Percentiles rank a stretch among this genome's conserved stretches.
phyloP scores from a whole-genome alignment of 1,140 invertebrate species.

The Tigriopus japonicus region DNA sequence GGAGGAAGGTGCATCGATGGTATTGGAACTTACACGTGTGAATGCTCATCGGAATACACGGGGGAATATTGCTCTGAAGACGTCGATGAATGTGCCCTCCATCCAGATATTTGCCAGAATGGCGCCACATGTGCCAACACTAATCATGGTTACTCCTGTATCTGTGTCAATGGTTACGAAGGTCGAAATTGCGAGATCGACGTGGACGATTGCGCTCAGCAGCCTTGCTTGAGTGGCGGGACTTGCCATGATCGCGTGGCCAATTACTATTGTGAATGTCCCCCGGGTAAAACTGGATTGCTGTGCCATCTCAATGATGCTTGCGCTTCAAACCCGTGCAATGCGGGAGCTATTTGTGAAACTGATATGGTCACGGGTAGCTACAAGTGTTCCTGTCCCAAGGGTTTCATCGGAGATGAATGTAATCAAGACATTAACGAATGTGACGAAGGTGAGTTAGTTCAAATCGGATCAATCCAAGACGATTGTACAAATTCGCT shows the following conservation, averaged over 20 bases:
- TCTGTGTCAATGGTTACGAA: conserved; percentile 89
- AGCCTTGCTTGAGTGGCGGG: conserved; percentile 86
- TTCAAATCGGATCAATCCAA: too few species aligned
- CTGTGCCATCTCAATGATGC: conserved; percentile 90
- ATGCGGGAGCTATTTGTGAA: conserved; percentile 77
- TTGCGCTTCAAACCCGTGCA: conserved; percentile 88
- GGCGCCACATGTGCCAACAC: conserved; percentile 85
- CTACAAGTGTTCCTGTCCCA: conserved; percentile 78
- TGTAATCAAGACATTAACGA: conserved; percentile 89
- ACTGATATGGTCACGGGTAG: conserved; percentile 87
- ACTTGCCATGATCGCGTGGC: conserved; percentile 89
- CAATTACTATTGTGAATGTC: conserved; percentile 84
- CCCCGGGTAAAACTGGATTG: conserved; percentile 68
- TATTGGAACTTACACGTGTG: conserved; percentile 65
- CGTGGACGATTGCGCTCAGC: conserved; percentile 77
- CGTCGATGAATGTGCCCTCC: conserved; percentile 29
- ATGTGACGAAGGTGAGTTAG: conserved; percentile 69
- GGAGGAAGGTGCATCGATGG: conserved; percentile 73
- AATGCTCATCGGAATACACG: conserved; percentile 66
- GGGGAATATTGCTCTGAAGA: conserved; percentile 46
- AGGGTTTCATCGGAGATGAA: conserved; percentile 68
- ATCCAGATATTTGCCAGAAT: conserved; percentile 70
- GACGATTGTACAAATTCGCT: too few species aligned
- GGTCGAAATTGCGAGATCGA: conserved; percentile 75
- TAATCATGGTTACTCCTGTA: conserved; percentile 72